A percentile compares a stretch with the other conserved stretches of the same genome.
These are phyloP conservation scores for Lontra canadensis DNA, from an alignment of 2,113 vertebrate genomes.

Conservation along the genomic window DNA sequence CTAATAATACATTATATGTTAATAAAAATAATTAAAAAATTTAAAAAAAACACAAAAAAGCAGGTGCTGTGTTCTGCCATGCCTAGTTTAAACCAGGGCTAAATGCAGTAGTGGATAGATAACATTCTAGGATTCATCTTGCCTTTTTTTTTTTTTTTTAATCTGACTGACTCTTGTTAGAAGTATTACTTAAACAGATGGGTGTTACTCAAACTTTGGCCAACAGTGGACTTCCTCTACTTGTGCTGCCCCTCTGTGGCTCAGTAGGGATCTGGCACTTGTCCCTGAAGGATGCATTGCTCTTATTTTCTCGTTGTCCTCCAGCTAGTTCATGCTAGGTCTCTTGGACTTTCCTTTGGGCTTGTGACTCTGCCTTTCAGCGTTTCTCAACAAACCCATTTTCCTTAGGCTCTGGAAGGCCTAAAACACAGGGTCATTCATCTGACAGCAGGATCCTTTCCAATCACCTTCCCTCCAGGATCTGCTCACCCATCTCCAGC, in stretches of 20 bases:
- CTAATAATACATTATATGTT: too few species aligned
- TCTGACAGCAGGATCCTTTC: neutral
- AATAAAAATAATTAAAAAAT: too few species aligned
- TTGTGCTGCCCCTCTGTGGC: neutral
- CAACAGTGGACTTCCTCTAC: neutral
- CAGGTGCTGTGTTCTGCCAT: neutral
- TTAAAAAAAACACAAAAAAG: too few species aligned
- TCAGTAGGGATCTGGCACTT: neutral
- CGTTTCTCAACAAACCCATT: neutral
- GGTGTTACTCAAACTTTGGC: neutral
- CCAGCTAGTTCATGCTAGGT: neutral
- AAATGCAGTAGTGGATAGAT: neutral
- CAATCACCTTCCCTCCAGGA: neutral
- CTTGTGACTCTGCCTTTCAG: conserved; percentile 11
- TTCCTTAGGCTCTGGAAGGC: neutral
- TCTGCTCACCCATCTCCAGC: neutral
- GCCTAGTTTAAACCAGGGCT: neutral
- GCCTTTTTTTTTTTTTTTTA: neutral
- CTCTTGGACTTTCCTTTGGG: conserved; percentile 27
- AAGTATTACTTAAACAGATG: neutral
- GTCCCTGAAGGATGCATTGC: neutral
- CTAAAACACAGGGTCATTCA: conserved; percentile 34
- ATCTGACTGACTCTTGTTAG: neutral
- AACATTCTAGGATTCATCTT: neutral
- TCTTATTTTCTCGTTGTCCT: neutral